Conservation (phyloP, 2,888 invertebrate species). For the Drosophila diplacantha region DNA sequence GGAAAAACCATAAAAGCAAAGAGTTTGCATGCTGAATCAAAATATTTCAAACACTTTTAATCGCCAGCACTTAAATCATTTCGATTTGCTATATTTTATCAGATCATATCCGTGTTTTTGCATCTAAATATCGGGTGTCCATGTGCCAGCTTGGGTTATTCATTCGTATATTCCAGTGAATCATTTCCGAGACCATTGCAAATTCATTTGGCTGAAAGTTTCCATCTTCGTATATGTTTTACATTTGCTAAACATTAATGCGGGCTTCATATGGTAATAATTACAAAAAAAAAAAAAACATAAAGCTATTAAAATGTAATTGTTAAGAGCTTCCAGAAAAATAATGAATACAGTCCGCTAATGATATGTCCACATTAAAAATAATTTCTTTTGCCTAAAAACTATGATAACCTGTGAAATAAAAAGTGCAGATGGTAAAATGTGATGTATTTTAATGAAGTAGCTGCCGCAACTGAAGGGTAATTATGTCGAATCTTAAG, state of each 20-base stretch:
- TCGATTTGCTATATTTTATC: constrained; percentile 2
- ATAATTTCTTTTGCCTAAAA: background rate
- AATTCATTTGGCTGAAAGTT: constrained; percentile 10
- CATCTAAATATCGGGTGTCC: background rate
- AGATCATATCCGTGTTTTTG: constrained; percentile 6
- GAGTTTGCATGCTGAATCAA: constrained; percentile 13
- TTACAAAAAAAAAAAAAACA: background rate
- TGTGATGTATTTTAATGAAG: background rate
- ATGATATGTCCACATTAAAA: background rate
- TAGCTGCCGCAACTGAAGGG: background rate
- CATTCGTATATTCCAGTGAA: background rate
- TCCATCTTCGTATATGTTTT: constrained; percentile 2
- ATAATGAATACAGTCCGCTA: too few relatives aligned
- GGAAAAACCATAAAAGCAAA: constrained; percentile 1
- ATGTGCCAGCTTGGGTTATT: constrained; percentile 6
- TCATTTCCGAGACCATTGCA: constrained; percentile 4
- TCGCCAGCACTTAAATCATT: constrained; percentile 8
- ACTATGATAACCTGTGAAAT: background rate
- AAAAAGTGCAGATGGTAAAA: background rate
- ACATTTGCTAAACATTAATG: constrained; percentile 4
- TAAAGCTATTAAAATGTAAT: background rate
- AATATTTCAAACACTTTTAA: constrained; percentile 9
- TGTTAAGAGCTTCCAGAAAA: background rate
- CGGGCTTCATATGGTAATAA: background rate
- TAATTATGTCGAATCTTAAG: background rate